A percentile compares a stretch with the other conserved stretches of the same genome.
Conservation (phyloP, 2,888 invertebrate species). For the Ametastegia equiseti region DNA sequence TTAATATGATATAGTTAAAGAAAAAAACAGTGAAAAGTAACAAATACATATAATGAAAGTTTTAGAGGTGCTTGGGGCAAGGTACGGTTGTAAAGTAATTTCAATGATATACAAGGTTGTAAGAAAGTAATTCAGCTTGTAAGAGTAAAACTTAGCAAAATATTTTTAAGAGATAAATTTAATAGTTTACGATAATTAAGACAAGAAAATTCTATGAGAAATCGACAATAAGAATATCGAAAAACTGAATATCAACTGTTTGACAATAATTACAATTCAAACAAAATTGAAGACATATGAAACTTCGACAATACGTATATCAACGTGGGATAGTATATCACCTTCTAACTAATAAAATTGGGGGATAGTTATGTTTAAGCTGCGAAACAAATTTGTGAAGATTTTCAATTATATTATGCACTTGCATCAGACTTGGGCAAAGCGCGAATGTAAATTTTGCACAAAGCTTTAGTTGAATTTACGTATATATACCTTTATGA, state of each 20-base stretch:
- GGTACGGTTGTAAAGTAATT: constrained; percentile 46
- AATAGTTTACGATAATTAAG: constrained; percentile 15
- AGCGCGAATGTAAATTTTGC: constrained; percentile 71
- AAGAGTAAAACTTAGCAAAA: constrained; percentile 61
- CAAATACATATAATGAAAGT: constrained; percentile 39
- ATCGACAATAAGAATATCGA: constrained; percentile 29
- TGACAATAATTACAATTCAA: constrained; percentile 33
- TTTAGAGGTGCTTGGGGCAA: constrained; percentile 33
- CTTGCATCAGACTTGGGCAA: constrained; percentile 29
- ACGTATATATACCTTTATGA: constrained; percentile 35
- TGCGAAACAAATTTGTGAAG: constrained; percentile 23
- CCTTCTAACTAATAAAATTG: neutral
- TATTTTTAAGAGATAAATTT: constrained; percentile 36
- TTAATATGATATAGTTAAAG: constrained; percentile 5
- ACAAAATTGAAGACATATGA: constrained; percentile 9
- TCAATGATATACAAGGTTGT: constrained; percentile 73
- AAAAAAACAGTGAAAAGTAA: constrained; percentile 31
- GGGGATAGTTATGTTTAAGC: neutral
- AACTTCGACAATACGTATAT: constrained; percentile 29
- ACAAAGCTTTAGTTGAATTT: constrained; percentile 65
- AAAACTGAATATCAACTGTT: neutral
- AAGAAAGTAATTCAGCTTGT: constrained; percentile 72
- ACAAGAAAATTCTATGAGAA: neutral
- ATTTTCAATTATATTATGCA: constrained; percentile 25
- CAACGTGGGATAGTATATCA: neutral